Conservation (phyloP, 2,888 invertebrate genomes). For the Eurois occulta region DNA sequence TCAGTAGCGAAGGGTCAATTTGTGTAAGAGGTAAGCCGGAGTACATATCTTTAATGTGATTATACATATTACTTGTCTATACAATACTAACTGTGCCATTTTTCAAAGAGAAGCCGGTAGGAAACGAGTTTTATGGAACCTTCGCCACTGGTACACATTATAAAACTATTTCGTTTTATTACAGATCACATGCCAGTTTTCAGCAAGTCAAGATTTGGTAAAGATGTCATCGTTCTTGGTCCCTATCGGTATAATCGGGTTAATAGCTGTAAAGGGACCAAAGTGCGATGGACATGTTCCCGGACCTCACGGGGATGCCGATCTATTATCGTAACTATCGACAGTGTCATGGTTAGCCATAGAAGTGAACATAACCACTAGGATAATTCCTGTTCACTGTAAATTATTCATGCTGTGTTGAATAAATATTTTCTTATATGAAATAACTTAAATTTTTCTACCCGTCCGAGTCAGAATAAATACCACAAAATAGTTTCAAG, state of each 20-base stretch:
- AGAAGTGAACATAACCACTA: neutral
- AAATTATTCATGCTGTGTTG: neutral
- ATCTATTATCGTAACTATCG: neutral
- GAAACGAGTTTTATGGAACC: too few relatives aligned
- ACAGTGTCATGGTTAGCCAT: neutral
- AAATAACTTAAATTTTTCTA: neutral
- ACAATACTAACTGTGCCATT: too few relatives aligned
- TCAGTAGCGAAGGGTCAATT: too few relatives aligned
- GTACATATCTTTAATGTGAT: too few relatives aligned
- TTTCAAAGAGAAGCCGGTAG: too few relatives aligned
- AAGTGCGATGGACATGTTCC: neutral
- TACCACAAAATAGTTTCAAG: neutral
- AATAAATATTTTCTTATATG: neutral
- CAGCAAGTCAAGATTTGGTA: constrained; percentile 5
- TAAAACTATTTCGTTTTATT: neutral
- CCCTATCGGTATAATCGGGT: neutral
- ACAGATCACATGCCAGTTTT: neutral
- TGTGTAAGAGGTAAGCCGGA: too few relatives aligned
- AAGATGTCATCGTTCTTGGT: neutral
- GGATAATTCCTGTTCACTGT: neutral
- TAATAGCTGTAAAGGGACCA: neutral
- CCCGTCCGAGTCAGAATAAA: neutral
- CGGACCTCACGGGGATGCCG: neutral
- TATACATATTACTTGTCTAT: too few relatives aligned
- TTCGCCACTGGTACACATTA: too few relatives aligned